phyloP scores from a whole-genome alignment of 2,888 invertebrate genomes.

The Trachelus troglodyta region DNA sequence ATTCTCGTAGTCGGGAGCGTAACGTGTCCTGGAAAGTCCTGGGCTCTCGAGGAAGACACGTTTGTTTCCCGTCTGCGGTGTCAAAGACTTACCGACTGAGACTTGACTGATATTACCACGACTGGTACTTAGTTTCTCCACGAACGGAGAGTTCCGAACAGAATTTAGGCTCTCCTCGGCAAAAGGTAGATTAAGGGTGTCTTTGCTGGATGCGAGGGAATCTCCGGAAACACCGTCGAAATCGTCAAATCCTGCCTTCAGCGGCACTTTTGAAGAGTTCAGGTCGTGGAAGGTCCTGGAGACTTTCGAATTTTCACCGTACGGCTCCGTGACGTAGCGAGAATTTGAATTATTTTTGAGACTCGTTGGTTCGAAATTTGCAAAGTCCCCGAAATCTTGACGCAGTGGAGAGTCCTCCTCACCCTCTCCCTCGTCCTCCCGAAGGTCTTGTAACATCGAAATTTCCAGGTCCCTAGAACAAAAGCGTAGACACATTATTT shows the following conservation, averaged over 20 bases:
- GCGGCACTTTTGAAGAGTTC: constrained; percentile 55
- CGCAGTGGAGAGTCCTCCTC: constrained; percentile 55
- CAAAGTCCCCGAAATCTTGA: constrained; percentile 56
- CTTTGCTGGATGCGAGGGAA: constrained; percentile 57
- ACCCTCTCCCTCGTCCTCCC: constrained; percentile 41
- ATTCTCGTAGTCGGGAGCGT: constrained; percentile 58
- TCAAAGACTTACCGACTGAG: constrained; percentile 51
- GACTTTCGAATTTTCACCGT: constrained; percentile 46
- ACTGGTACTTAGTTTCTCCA: constrained; percentile 46
- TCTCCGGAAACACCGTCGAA: constrained; percentile 59
- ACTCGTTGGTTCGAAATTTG: constrained; percentile 53
- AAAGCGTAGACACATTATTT: constrained; percentile 2
- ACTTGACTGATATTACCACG: constrained; percentile 49
- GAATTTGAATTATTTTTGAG: constrained; percentile 52
- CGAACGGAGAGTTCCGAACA: constrained; percentile 55
- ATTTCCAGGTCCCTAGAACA: constrained; percentile 53
- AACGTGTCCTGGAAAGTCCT: constrained; percentile 26
- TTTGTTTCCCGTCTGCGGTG: constrained; percentile 48
- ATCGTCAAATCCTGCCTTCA: constrained; percentile 62
- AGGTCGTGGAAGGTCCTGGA: constrained; percentile 48
- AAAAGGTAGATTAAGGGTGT: constrained; percentile 57
- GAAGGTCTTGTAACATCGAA: constrained; percentile 48
- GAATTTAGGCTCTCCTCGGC: constrained; percentile 59
- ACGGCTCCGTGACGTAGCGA: constrained; percentile 46
- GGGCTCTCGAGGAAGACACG: constrained; percentile 41